Evolutionary conservation across 53 echinoderm and acorn worm species (phyloP).

Genomic region (Paracentrotus lividus): DNA sequence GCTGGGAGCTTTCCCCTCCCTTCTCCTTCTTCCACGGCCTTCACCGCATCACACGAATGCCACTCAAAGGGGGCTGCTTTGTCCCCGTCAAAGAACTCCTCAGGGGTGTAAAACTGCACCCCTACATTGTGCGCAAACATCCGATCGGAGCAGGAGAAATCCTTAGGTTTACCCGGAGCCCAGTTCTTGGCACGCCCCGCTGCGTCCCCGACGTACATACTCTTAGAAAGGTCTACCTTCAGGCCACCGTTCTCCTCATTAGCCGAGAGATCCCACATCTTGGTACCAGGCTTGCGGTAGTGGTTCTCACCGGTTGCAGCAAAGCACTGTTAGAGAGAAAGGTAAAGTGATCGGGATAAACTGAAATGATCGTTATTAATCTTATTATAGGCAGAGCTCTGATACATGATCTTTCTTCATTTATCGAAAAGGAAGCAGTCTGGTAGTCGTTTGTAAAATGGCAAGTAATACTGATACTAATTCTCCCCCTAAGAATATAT

Average conservation of each 20-base stretch:
- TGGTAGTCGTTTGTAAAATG: no score
- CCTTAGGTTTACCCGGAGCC: slow-evolving; percentile 88
- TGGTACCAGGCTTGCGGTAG: slow-evolving; percentile 85
- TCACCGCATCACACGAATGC: slow-evolving; percentile 83
- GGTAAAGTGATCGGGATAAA: background rate
- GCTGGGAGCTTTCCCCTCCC: slow-evolving; percentile 16
- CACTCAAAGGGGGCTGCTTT: slow-evolving; percentile 81
- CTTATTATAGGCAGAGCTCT: no score
- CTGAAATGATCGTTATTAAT: no score
- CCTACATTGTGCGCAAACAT: slow-evolving; percentile 95
- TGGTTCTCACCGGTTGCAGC: slow-evolving; percentile 89
- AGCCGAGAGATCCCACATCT: slow-evolving; percentile 88
- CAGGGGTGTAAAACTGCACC: slow-evolving; percentile 88
- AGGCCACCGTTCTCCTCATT: slow-evolving; percentile 83
- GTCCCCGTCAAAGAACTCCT: slow-evolving; percentile 88
- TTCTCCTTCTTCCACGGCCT: slow-evolving; percentile 72
- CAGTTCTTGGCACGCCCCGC: slow-evolving; percentile 92
- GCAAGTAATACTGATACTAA: no score
- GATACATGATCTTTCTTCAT: no score
- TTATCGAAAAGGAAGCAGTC: no score
- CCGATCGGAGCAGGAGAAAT: slow-evolving; percentile 95
- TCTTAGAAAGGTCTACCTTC: slow-evolving; percentile 71
- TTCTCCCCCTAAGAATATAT: no score
- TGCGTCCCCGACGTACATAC: slow-evolving; percentile 93
- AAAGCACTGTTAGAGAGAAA: slow-evolving; percentile 77